phyloP scores from a whole-genome alignment of 2,113 vertebrate species.

The Turdus rufiventris region DNA sequence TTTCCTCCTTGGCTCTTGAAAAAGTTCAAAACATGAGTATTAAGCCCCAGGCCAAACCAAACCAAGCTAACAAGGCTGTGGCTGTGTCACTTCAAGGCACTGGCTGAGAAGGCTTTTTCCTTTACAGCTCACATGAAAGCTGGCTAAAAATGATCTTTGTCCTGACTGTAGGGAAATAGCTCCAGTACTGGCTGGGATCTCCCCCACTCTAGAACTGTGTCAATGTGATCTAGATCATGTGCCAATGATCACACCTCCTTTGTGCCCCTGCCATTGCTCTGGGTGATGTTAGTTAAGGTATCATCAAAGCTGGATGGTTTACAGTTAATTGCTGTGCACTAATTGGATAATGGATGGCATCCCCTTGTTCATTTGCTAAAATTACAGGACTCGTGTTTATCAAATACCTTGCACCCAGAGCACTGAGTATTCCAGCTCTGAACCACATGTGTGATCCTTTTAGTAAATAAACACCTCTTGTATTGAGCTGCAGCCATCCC shows the following conservation, averaged over 20 bases:
- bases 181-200: neutral
- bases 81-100: neutral
- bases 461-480: neutral
- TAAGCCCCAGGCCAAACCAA: neutral
- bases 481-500: neutral
- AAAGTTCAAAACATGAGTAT: neutral
- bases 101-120: neutral
- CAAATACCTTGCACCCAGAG: neutral
- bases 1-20: neutral
- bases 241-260: rapidly evolving
- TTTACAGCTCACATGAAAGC: neutral
- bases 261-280: neutral
- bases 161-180: rapidly evolving
- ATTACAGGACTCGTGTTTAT: neutral
- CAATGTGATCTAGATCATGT: too few relatives aligned
- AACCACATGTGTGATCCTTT: neutral
- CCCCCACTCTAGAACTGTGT: neutral
- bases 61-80: neutral
- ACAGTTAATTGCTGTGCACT: neutral
- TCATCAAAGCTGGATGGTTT: neutral
- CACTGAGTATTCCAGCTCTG: neutral
- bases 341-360: neutral
- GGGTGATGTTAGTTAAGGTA: neutral
- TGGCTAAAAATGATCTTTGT: neutral
- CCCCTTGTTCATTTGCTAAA: neutral